Conservation (phyloP, 2,888 invertebrate species). For the Zonitis immaculata region DNA sequence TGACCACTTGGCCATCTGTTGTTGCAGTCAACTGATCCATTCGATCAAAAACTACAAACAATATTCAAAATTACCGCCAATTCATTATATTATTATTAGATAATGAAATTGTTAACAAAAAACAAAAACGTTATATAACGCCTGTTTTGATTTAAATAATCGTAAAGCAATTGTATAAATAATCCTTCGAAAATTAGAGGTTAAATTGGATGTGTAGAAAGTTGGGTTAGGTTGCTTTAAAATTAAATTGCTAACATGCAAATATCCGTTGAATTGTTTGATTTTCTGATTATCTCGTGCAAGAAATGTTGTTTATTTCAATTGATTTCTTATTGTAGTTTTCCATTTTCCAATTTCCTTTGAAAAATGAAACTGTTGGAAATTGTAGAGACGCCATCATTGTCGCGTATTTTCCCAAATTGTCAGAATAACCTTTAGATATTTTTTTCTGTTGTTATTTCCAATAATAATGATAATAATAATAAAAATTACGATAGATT, state of each 20-base stretch:
- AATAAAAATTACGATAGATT: slow-evolving; percentile 8
- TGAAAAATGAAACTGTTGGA: neutral
- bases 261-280: too few relatives aligned
- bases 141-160: too few relatives aligned
- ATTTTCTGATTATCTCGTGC: too few relatives aligned
- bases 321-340: too few relatives aligned
- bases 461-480: too few relatives aligned
- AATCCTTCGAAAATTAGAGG: neutral
- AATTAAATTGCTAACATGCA: neutral
- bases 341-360: neutral
- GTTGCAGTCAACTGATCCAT: slow-evolving; percentile 56
- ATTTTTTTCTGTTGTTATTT: too few relatives aligned
- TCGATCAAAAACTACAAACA: neutral
- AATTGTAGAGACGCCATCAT: neutral
- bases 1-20: slow-evolving; percentile 61
- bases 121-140: too few relatives aligned
- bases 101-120: too few relatives aligned
- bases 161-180: too few relatives aligned
- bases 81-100: neutral
- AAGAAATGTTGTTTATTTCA: too few relatives aligned
- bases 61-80: neutral
- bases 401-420: neutral
- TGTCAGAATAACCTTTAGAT: neutral
- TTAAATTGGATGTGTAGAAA: neutral
- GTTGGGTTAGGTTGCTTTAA: neutral